A percentile compares a stretch with the other conserved stretches of the same genome.
Evolutionary conservation across 2,797 vertebrate species (phyloP).

Genomic region (Alauda arvensis): DNA sequence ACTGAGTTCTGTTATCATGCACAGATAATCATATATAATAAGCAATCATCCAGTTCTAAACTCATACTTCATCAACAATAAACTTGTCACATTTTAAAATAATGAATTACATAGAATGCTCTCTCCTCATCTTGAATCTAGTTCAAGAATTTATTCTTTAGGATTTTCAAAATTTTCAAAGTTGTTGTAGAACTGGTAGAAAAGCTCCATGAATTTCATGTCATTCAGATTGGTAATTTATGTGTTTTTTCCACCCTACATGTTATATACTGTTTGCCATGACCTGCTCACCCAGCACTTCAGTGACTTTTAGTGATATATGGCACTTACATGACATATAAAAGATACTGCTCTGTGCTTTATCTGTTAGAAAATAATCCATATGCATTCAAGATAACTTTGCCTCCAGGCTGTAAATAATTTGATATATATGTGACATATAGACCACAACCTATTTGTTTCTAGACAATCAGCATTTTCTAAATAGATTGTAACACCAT

Average conservation of each 20-base stretch:
- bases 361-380: not conserved
- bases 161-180: not conserved
- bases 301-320: not conserved
- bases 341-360: not conserved
- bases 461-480: not conserved
- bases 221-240: not conserved
- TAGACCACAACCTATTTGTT: not conserved
- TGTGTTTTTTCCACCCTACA: not conserved
- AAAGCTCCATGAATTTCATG: not conserved
- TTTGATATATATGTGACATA: not conserved
- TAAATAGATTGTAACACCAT: not conserved
- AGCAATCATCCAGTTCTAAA: not conserved
- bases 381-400: not conserved
- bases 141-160: not conserved
- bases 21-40: not conserved
- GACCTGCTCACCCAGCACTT: not conserved
- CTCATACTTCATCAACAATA: not conserved
- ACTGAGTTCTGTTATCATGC: not conserved
- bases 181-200: not conserved
- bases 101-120: not conserved
- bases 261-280: not conserved
- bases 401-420: not conserved
- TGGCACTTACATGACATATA: not conserved
- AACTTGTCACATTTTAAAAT: not conserved
- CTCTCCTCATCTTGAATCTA: not conserved